A percentile compares a stretch with the other conserved stretches of the same genome.
phyloP scores from a whole-genome alignment of 2,113 vertebrate genomes.

The Muntiacus reevesi region DNA sequence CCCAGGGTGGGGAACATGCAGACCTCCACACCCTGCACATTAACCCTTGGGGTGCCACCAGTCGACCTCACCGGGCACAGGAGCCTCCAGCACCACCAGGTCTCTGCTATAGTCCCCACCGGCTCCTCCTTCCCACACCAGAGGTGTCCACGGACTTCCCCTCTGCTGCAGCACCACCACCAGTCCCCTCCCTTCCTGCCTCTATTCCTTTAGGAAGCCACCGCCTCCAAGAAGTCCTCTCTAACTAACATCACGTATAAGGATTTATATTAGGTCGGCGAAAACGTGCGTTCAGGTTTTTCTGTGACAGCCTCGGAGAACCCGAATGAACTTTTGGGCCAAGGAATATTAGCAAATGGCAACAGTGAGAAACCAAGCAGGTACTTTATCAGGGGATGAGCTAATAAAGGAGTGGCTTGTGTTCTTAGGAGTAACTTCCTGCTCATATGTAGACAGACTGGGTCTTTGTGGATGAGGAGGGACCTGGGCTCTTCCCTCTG shows the following conservation, averaged over 20 bases:
- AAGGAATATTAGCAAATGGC: not conserved
- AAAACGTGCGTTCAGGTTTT: not conserved
- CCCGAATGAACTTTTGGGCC: not conserved
- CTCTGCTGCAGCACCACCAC: fast-evolving
- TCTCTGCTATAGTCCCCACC: not conserved
- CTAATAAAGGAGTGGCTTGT: not conserved
- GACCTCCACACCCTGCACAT: not conserved
- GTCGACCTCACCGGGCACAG: fast-evolving
- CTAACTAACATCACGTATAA: not conserved
- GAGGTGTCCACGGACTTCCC: not conserved
- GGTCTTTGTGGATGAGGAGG: not conserved
- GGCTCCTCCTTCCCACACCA: not conserved
- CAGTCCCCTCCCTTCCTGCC: not conserved
- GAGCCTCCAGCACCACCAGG: not conserved
- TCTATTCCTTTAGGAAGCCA: not conserved
- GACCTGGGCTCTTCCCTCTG: not conserved
- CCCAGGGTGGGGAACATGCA: not conserved
- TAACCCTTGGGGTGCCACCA: not conserved
- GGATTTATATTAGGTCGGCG: not conserved
- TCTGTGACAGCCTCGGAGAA: not conserved
- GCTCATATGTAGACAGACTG: not conserved
- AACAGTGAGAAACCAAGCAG: not conserved
- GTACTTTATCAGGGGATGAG: not conserved
- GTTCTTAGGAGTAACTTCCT: not conserved
- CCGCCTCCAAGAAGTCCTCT: constrained; percentile 1